phyloP scores from a whole-genome alignment of 2,113 vertebrate species.

The Eretmochelys imbricata region DNA sequence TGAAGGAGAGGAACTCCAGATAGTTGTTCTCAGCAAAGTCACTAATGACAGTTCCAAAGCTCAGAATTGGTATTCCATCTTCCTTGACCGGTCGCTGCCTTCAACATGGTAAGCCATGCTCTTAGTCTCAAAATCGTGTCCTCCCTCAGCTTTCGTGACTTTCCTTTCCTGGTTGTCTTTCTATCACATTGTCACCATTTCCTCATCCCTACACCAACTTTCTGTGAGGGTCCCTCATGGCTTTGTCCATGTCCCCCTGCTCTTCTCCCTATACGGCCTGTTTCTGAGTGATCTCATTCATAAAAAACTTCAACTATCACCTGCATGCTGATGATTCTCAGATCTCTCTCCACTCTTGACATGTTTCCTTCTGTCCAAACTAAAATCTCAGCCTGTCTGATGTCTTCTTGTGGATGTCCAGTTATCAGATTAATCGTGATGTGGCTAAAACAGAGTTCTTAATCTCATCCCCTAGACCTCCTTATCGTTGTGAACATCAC shows the following conservation, averaged over 20 bases:
- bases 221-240: fast-evolving
- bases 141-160: background rate
- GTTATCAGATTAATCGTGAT: background rate
- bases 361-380: background rate
- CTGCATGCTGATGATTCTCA: background rate
- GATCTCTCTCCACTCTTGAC: fast-evolving
- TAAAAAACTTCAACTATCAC: fast-evolving
- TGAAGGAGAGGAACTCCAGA: background rate
- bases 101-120: background rate
- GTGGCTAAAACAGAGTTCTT: background rate
- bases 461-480: background rate
- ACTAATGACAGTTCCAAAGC: background rate
- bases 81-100: background rate
- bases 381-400: background rate
- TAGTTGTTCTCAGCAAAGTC: background rate
- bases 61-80: background rate
- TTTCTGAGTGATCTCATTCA: fast-evolving
- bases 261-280: background rate
- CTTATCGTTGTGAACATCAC: background rate
- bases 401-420: background rate
- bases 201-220: background rate
- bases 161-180: background rate
- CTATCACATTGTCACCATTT: background rate
- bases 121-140: background rate
- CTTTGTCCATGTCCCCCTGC: fast-evolving